Conservation (phyloP, 2,113 vertebrate genomes). For the Prietella phreatophila region DNA sequence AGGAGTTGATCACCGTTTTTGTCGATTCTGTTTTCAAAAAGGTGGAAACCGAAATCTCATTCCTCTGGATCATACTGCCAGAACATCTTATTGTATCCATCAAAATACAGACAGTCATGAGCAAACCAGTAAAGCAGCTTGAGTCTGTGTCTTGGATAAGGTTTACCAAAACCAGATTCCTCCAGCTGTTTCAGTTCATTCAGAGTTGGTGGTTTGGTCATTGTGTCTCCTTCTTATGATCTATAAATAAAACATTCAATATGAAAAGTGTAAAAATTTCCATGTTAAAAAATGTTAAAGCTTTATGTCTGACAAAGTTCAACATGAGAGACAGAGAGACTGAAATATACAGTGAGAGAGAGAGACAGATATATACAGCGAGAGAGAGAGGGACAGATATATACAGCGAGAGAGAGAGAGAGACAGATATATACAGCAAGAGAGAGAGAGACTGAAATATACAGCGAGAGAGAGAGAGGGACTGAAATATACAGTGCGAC, state of each 20-base stretch:
- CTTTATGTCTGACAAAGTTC: background rate
- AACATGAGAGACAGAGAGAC: too few relatives aligned
- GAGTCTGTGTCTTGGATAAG: constrained; percentile 19
- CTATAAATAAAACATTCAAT: constrained; percentile 4
- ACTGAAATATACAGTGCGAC: too few relatives aligned
- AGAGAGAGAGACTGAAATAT: too few relatives aligned
- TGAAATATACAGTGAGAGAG: too few relatives aligned
- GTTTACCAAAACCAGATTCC: background rate
- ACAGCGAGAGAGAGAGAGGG: too few relatives aligned
- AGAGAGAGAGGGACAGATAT: too few relatives aligned
- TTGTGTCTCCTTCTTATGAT: background rate
- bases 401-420: too few relatives aligned
- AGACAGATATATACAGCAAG: too few relatives aligned
- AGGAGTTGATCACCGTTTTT: background rate
- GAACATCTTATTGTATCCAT: background rate
- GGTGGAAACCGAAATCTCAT: constrained; percentile 40
- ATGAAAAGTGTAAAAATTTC: background rate
- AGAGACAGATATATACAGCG: too few relatives aligned
- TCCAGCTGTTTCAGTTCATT: background rate
- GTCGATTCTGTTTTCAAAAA: constrained; percentile 19
- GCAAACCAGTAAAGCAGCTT: constrained; percentile 43
- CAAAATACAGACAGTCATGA: background rate
- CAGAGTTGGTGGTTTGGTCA: background rate
- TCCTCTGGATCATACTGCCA: constrained; percentile 7
- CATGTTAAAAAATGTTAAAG: background rate